Conservation (phyloP, 2,888 invertebrate species). For the Alloscopus bannaensis region DNA sequence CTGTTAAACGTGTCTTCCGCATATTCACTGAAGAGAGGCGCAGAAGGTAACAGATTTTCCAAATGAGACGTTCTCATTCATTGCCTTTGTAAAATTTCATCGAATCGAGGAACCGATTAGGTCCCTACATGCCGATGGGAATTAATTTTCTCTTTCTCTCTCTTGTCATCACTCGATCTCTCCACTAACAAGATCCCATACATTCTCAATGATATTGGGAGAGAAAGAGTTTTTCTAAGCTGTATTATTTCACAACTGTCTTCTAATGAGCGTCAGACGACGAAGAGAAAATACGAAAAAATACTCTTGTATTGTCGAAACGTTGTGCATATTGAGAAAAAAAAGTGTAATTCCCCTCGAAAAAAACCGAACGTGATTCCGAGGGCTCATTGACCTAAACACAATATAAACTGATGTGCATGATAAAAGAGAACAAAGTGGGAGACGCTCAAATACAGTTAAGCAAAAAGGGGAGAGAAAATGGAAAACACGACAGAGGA, state of each 20-base stretch:
- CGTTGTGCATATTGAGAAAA: too few relatives aligned
- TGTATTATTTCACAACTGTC: background rate
- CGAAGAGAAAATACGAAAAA: background rate
- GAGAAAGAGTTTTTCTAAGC: too few relatives aligned
- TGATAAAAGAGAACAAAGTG: too few relatives aligned
- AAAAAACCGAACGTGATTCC: slow-evolving; percentile 20
- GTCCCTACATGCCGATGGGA: slow-evolving; percentile 42
- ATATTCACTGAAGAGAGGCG: too few relatives aligned
- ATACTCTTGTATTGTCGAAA: too few relatives aligned
- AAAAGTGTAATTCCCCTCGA: too few relatives aligned
- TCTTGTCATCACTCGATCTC: too few relatives aligned
- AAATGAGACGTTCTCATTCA: slow-evolving; percentile 52
- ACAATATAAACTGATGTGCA: slow-evolving; percentile 40
- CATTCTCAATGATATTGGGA: too few relatives aligned
- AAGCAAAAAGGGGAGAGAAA: background rate
- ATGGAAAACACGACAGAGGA: background rate
- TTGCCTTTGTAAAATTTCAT: slow-evolving; percentile 39
- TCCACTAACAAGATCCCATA: too few relatives aligned
- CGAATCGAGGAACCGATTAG: slow-evolving; percentile 56
- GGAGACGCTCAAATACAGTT: slow-evolving; percentile 10
- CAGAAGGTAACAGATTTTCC: slow-evolving; percentile 18
- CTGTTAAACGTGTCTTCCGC: too few relatives aligned
- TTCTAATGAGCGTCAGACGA: slow-evolving; percentile 50
- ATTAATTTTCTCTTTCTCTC: slow-evolving; percentile 36
- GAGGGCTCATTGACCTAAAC: background rate